Evolutionary conservation across 1,140 invertebrate genomes (phyloP), one percentile per base, ranked within the genome.

Genomic region (Drosophila equinoxialis): DNA sequence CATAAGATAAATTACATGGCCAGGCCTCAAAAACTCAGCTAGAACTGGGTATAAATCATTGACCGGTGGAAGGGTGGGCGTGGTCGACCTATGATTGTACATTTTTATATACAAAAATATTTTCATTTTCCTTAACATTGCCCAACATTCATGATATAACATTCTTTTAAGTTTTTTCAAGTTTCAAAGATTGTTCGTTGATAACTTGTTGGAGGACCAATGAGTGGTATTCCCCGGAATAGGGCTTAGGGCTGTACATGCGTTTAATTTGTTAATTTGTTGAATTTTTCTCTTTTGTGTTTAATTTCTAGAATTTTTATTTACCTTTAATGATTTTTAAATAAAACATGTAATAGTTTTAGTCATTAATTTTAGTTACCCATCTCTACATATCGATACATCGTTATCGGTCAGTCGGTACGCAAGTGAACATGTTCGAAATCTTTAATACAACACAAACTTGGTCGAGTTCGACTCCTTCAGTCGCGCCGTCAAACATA

Each of bases 1-100:
- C 59, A 63, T 71, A 79, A 81, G 76, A 81, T 81, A 81, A 81
- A 81, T 81, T 81, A 74, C 78, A 71, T 75, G 72, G 74, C 75
- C 76, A 79, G 71, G 74, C 68, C 33, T 65, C 68, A 74, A 73
- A 76, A 79, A 73, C 65, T 42, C 13, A 76, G 73, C 69, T 65
- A 66, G 69, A 68, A 57, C 64, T 65, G 51, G 23, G 59, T 51
- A 55, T 64, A 76, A 76, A 81, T 76, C 71, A 71, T 74, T 59
- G 69, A 51, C 45, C 45, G 17, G 45, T 51, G 45, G 45, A 45
- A 35, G 23, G 3, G 51, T 58, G 59, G 75, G 71, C 59, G 75
- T 74, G 63, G 51, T 14, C 14, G 39, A 35, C 6, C 17, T 20
- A n/a, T 59, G 57, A 37, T 39, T 59, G 7, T 8, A 37, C 33